These are phyloP conservation scores for Trachelus stipa DNA, from an alignment of 2,888 invertebrate species.

Conservation along the genomic window DNA sequence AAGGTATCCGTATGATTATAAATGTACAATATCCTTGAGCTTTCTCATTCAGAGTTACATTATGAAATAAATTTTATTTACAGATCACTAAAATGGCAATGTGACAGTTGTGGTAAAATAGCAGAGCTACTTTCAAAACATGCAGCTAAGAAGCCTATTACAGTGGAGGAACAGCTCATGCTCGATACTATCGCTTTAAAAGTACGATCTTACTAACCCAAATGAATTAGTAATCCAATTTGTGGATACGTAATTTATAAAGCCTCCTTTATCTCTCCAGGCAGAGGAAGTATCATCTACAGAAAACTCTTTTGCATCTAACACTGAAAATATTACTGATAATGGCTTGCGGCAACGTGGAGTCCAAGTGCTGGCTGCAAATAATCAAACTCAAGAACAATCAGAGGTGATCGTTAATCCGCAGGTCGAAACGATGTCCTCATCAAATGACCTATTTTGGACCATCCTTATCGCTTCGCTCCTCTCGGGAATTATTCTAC, in stretches of 20 bases:
- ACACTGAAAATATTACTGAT: slow-evolving; percentile 32
- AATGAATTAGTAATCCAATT: background rate
- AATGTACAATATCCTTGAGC: no score
- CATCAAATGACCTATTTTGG: slow-evolving; percentile 69
- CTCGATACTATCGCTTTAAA: slow-evolving; percentile 70
- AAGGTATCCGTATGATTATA: slow-evolving; percentile 68
- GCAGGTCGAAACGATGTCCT: slow-evolving; percentile 56
- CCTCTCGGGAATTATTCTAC: slow-evolving; percentile 65
- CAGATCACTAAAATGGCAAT: slow-evolving; percentile 75
- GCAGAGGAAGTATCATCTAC: slow-evolving; percentile 50
- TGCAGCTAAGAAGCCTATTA: slow-evolving; percentile 63
- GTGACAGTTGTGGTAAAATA: slow-evolving; percentile 74
- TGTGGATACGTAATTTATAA: slow-evolving; percentile 5
- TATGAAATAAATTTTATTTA: slow-evolving; percentile 20
- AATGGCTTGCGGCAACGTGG: slow-evolving; percentile 52
- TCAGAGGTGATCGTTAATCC: slow-evolving; percentile 58
- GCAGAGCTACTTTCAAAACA: slow-evolving; percentile 68
- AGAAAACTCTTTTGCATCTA: slow-evolving; percentile 39
- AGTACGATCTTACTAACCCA: slow-evolving; percentile 48
- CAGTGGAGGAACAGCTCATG: slow-evolving; percentile 70
- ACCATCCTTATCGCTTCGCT: slow-evolving; percentile 67
- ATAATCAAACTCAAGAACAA: slow-evolving; percentile 58
- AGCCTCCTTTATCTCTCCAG: slow-evolving; percentile 35
- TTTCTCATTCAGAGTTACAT: no score
- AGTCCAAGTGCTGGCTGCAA: slow-evolving; percentile 44